phyloP scores from a whole-genome alignment of 2,797 vertebrate genomes.

The Thamnophis elegans region DNA sequence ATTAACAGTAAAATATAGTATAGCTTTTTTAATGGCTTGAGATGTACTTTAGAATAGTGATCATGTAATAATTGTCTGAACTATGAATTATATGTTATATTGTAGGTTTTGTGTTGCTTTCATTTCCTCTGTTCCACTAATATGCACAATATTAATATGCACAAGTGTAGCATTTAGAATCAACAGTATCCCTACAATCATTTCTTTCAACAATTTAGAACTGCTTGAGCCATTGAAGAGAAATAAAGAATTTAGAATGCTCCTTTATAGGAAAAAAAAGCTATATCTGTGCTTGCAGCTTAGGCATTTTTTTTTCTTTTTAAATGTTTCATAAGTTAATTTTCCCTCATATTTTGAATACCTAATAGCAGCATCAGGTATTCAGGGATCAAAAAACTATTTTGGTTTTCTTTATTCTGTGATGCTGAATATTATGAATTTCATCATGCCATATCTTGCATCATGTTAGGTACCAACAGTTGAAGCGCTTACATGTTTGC shows the following conservation, averaged over 20 bases:
- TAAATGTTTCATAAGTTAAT: background rate
- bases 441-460: background rate
- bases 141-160: background rate
- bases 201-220: background rate
- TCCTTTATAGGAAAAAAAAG: background rate
- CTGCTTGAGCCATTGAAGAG: background rate
- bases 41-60: background rate
- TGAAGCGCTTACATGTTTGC: background rate
- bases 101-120: background rate
- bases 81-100: background rate
- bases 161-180: background rate
- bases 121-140: background rate
- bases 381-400: background rate
- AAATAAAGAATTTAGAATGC: background rate
- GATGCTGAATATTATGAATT: background rate
- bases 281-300: background rate
- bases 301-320: background rate
- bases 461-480: background rate
- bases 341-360: background rate
- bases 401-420: background rate
- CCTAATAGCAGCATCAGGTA: background rate
- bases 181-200: background rate
- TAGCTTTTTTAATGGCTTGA: background rate
- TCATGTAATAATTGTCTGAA: background rate
- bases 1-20: background rate